phyloP scores from a whole-genome alignment of 2,888 invertebrate species.

The Scrobipalpa atriplicella region DNA sequence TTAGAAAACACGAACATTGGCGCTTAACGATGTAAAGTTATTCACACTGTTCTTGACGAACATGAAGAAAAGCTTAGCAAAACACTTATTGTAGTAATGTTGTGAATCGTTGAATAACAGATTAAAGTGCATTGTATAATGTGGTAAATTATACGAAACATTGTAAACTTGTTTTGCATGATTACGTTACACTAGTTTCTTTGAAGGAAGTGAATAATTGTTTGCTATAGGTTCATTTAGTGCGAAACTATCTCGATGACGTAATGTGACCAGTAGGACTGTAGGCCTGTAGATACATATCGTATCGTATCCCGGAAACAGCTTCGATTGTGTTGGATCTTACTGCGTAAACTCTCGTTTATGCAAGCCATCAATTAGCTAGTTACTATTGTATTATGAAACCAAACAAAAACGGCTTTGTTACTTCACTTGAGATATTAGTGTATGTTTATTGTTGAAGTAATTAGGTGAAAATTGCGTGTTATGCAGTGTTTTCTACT shows the following conservation, averaged over 20 bases:
- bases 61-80: background rate
- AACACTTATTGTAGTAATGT: conserved; percentile 1
- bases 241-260: conserved; percentile 26
- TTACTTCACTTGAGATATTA: conserved; percentile 59
- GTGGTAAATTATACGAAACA: conserved; percentile 22
- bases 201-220: conserved; percentile 31
- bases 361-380: conserved; percentile 78
- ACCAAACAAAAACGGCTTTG: conserved; percentile 56
- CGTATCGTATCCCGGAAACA: conserved; percentile 72
- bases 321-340: conserved; percentile 57
- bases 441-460: conserved; percentile 51
- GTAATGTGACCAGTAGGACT: conserved; percentile 11
- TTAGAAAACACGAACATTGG: background rate
- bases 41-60: conserved; percentile 3
- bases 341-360: conserved; percentile 56
- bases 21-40: conserved; percentile 4
- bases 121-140: conserved; percentile 25
- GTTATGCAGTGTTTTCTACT: conserved; percentile 34
- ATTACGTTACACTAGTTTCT: conserved; percentile 30
- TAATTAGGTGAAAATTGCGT: conserved; percentile 44
- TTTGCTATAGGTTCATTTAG: conserved; percentile 27
- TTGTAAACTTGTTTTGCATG: conserved; percentile 29
- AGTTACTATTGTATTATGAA: conserved; percentile 72
- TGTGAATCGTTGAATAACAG: conserved; percentile 23
- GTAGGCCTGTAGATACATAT: conserved; percentile 44